A percentile compares a stretch with the other conserved stretches of the same genome.
These are phyloP conservation scores for Hoplostethus atlanticus DNA, from an alignment of 2,797 vertebrate species.

Conservation along the genomic window DNA sequence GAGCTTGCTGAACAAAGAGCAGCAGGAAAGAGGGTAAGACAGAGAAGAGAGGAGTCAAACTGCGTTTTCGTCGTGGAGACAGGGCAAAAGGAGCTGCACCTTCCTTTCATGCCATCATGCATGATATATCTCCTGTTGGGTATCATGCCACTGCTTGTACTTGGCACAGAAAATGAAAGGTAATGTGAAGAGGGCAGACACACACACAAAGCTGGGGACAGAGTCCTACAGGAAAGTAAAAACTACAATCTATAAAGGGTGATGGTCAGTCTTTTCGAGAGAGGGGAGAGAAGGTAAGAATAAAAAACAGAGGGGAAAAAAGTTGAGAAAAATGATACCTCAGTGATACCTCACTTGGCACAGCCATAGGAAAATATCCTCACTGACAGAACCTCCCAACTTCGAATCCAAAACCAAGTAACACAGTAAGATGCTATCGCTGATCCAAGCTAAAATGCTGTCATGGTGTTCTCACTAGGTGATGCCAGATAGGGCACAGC, in stretches of 20 bases:
- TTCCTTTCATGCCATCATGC: not conserved
- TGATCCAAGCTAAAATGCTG: conserved; percentile 8
- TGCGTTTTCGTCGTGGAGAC: conserved; percentile 4
- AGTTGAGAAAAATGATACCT: too few relatives aligned
- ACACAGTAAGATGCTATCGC: not conserved
- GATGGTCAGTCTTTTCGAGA: too few relatives aligned
- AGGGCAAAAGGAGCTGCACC: not conserved
- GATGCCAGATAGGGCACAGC: conserved; percentile 26
- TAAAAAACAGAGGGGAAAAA: too few relatives aligned
- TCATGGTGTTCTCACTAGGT: conserved; percentile 10
- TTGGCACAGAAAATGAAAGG: too few relatives aligned
- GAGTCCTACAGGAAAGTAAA: too few relatives aligned
- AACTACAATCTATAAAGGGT: too few relatives aligned
- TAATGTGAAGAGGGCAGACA: too few relatives aligned
- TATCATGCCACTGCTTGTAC: too few relatives aligned
- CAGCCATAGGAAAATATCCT: not conserved
- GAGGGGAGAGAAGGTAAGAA: too few relatives aligned
- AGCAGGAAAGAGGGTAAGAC: conserved; percentile 26
- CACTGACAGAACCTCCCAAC: not conserved
- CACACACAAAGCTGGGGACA: too few relatives aligned
- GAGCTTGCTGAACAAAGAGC: conserved; percentile 20
- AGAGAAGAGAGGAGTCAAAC: conserved; percentile 12
- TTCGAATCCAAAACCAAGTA: not conserved
- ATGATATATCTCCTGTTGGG: not conserved
- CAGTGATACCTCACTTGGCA: not conserved